Base-by-base conservation (phyloP, 2,797 vertebrate genomes). In the Melopsittacus undulatus region DNA sequence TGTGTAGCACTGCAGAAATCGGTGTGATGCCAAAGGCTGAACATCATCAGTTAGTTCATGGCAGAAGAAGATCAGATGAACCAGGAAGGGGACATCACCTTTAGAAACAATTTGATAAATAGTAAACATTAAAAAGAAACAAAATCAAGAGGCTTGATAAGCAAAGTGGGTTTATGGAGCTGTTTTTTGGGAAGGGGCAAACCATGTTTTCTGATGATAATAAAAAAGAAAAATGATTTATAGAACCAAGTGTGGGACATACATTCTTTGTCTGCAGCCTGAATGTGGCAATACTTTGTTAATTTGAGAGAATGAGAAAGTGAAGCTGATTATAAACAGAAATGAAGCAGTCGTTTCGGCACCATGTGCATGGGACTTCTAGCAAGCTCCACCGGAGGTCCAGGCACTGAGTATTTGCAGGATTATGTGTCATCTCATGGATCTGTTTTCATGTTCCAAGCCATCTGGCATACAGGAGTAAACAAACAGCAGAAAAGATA, bases 401-500 rank as follows among this genome's bases (percentile, higher is more conserved):
- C 62, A 68, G 90, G 90, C 94, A 78, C 83, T 1, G 91, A 95
- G 94, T 95, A 75, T 84, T 93, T 96, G 78, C 83, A 95, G 93
- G 90, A 90, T 94, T 96, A 72, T 95, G 81, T 93, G 86, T 96
- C 92, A 90, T 94, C 83, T 94, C 4, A 0, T 89, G 90, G 94
- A 95, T 89, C 88, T 95, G 91, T 95, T 96, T 97, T 92, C 86
- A 87, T 1, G 1, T 91, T 95, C 93, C 64, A 93, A 93, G 90
- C 93, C 90, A 94, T 96, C 95, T 96, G 95, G 93, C 94, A 89
- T 62, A 74, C 62, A 96, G 93, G 68, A 89, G 68, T 94, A 97
- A 97, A 95, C 81, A 95, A 96, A 96, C 86, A 96, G 83, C 77
- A 87, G 72, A 95, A 93, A 90, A 92, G 24, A 90, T 88, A 90